phyloP scores from a whole-genome alignment of 2,797 vertebrate genomes.

The Craterocephalus amniculus region DNA sequence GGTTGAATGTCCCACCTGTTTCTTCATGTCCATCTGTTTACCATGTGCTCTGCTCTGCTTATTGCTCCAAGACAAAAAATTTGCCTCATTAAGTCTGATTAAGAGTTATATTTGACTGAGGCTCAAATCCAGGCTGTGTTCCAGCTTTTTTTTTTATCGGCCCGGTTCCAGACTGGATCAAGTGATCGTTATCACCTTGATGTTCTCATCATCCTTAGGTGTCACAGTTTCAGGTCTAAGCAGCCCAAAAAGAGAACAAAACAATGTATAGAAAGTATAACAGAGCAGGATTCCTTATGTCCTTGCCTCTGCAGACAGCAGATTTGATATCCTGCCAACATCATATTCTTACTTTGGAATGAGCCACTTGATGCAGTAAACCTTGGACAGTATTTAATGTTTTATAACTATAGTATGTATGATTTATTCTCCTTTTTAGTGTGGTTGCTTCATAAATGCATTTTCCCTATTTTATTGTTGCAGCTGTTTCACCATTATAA shows the following conservation, averaged over 20 bases:
- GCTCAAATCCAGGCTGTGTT: background rate
- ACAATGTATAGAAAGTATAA: background rate
- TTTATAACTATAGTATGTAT: background rate
- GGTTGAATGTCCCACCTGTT: background rate
- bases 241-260: background rate
- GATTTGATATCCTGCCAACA: background rate
- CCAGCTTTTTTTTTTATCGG: background rate
- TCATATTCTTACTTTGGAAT: background rate
- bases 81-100: background rate
- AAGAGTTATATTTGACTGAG: background rate
- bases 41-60: background rate
- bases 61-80: background rate
- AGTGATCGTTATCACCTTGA: constrained; percentile 8
- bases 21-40: background rate
- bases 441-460: background rate
- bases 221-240: constrained; percentile 4
- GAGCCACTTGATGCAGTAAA: background rate
- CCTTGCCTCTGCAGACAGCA: background rate
- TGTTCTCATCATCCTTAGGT: constrained; percentile 17
- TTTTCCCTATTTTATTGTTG: background rate
- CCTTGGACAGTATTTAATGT: background rate
- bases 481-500: background rate
- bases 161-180: constrained; percentile 12
- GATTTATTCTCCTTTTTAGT: background rate
- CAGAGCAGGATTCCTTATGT: background rate